Conservation (phyloP, 2,113 vertebrate genomes). For the Heliornis fulica region DNA sequence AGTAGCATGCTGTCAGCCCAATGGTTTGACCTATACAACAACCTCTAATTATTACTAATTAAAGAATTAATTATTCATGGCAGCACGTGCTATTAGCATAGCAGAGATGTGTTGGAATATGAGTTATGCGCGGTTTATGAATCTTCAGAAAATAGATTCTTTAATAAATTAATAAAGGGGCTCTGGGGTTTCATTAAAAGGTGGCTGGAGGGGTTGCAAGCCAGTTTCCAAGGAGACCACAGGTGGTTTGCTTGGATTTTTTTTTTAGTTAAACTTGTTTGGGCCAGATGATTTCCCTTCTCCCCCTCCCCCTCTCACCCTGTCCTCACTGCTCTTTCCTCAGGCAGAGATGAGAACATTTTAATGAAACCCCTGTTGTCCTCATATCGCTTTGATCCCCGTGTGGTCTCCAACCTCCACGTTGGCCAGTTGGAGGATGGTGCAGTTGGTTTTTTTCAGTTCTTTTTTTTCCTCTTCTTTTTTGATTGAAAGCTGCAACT, state of each 20-base stretch:
- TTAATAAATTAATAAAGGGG: constrained; percentile 92
- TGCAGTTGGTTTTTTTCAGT: constrained; percentile 20
- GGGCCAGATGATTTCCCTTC: constrained; percentile 85
- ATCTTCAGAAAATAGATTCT: constrained; percentile 89
- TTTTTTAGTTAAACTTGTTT: constrained; percentile 87
- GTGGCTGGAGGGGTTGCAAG: constrained; percentile 90
- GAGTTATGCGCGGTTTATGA: constrained; percentile 85
- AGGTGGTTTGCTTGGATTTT: constrained; percentile 85
- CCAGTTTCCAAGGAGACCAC: constrained; percentile 91
- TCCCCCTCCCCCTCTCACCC: constrained; percentile 75
- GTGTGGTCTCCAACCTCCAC: constrained; percentile 77
- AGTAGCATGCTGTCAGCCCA: constrained; percentile 76
- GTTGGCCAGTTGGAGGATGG: constrained; percentile 78
- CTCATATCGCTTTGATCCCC: constrained; percentile 86
- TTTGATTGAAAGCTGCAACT: constrained; percentile 72
- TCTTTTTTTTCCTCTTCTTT: background rate
- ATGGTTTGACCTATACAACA: constrained; percentile 82
- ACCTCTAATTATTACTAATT: constrained; percentile 88
- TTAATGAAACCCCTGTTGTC: constrained; percentile 93
- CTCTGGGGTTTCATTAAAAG: constrained; percentile 96
- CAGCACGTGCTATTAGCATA: constrained; percentile 79
- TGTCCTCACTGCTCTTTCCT: constrained; percentile 83
- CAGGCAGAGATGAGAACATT: constrained; percentile 82
- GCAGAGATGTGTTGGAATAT: constrained; percentile 82
- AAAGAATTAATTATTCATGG: constrained; percentile 90